phyloP scores from a whole-genome alignment of 2,113 vertebrate species.

The Tretioscincus oriximinensis region DNA sequence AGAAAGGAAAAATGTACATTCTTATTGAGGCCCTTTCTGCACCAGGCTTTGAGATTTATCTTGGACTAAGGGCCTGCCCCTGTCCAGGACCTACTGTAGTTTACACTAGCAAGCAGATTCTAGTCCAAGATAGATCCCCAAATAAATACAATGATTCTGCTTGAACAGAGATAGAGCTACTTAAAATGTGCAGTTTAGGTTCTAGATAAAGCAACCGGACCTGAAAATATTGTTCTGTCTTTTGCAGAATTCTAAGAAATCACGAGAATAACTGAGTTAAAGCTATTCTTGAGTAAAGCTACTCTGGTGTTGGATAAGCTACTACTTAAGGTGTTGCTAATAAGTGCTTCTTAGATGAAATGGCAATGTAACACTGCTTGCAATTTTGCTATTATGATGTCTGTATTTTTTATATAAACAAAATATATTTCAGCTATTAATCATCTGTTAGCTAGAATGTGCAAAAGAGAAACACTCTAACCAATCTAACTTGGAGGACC shows the following conservation, averaged over 20 bases:
- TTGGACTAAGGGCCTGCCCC: no score
- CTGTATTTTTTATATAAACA: background rate
- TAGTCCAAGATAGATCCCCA: no score
- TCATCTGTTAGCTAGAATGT: background rate
- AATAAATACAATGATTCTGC: background rate
- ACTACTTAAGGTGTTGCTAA: no score
- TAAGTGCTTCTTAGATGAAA: background rate
- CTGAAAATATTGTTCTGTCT: background rate
- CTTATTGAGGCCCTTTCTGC: no score
- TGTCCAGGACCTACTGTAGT: no score
- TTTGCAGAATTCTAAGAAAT: background rate
- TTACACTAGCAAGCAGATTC: no score
- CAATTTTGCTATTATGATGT: background rate
- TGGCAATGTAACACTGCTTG: fast-evolving
- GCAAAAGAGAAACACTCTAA: background rate
- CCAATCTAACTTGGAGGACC: background rate
- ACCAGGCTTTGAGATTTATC: no score
- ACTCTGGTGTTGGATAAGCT: background rate
- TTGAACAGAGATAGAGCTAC: background rate
- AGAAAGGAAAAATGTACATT: background rate
- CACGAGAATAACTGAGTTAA: background rate
- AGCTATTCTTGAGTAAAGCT: background rate
- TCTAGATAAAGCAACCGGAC: background rate
- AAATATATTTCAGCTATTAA: background rate
- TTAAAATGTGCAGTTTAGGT: background rate